Percentiles rank a stretch among this genome's conserved stretches.
Evolutionary conservation across 1,140 invertebrate genomes (phyloP).

Genomic region (Tribolium madens): DNA sequence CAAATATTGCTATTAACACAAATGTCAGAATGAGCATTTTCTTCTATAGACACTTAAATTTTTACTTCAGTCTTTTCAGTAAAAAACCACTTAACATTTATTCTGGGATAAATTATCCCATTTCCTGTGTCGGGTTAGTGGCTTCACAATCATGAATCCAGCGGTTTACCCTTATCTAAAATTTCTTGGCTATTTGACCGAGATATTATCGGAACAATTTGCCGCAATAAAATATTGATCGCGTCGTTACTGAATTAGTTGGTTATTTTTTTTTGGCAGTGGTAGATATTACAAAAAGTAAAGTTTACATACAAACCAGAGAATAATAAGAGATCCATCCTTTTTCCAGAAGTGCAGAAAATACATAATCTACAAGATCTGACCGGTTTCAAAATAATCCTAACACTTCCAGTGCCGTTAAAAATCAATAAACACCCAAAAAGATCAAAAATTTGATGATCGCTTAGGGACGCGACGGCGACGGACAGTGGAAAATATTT

Average conservation of each 20-base stretch:
- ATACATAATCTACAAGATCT: not conserved
- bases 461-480: not conserved
- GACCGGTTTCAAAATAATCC: constrained; percentile 13
- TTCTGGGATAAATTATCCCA: constrained; percentile 14
- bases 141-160: constrained; percentile 18
- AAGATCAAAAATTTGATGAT: constrained; percentile 7
- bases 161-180: constrained; percentile 35
- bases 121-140: constrained; percentile 2
- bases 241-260: constrained; percentile 7
- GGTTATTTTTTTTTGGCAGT: no score
- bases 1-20: not conserved
- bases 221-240: constrained; percentile 15
- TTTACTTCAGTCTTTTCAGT: constrained; percentile 2
- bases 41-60: not conserved
- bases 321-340: not conserved
- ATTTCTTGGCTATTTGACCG: constrained; percentile 12
- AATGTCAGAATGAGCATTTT: not conserved
- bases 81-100: not conserved
- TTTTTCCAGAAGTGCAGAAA: not conserved
- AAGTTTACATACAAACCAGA: not conserved
- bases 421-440: constrained; percentile 5
- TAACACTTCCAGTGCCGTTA: not conserved
- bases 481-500: constrained; percentile 28
- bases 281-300: not conserved
- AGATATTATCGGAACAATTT: constrained; percentile 26